Evolutionary conservation across 1,140 invertebrate species (phyloP), one percentile per base, ranked within the genome.

Genomic region (Lepidurus apus): DNA sequence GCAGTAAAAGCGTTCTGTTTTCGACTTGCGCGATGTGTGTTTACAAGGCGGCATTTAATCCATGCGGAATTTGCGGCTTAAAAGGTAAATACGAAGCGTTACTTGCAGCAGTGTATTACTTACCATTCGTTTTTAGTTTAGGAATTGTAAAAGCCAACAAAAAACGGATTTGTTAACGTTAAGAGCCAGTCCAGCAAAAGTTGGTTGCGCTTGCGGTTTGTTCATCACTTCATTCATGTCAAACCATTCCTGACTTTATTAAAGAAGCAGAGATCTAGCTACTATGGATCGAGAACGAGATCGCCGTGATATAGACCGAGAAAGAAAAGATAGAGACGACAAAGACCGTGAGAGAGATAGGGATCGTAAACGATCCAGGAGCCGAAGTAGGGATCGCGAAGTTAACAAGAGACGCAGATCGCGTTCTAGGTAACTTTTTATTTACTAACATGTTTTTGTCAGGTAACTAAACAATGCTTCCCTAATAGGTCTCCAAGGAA

Each of bases 401-500:
- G 21, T 11, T 7, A 79, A 65, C 2, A 79, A 65, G 26, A 75
- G 80, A 76, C 47, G 26, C 43, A 21, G 74, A 13, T 47, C 44
- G 17, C n/a, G 73, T 24, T 42, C 77, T 13, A 80, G 80, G 78
- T n/a, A 74, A 17, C 7, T 13, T 65, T 65, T 65, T 13, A 4
- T n/a, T 7, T 17, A 7, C n/a, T n/a, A 4, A 11, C 53, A 3
- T 65, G 17, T 65, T 17, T 21, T 65, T 17, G 6, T 17, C 13
- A 7, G 17, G 53, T 65, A 65, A 65, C 13, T 9, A 65, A 65
- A 13, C 6, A 13, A n/a, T 65, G 6, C 53, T 65, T 21, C 53
- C n/a, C 53, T 21, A 65, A 65, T 21, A 75, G 78, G 53, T 65
- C 26, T 6, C 80, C 85, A 10, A 79, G 83, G 73, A 74, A 73